Conservation (phyloP, 2,888 invertebrate genomes). For the Tillus elongatus region DNA sequence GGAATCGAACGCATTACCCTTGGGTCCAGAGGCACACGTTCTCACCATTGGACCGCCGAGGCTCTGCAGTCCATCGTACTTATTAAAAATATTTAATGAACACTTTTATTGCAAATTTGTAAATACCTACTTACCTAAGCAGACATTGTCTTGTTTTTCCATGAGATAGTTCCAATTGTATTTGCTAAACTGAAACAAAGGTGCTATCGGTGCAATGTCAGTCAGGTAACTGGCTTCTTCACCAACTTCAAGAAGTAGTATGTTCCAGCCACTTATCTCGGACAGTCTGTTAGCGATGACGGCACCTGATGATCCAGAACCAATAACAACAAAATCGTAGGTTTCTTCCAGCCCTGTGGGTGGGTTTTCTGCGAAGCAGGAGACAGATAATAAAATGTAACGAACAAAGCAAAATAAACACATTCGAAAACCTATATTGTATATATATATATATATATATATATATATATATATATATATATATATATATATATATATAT, state of each 20-base stretch:
- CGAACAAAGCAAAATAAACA: too few species aligned
- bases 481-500: too few species aligned
- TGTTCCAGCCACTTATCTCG: constrained; percentile 51
- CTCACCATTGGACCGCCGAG: too few species aligned
- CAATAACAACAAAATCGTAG: constrained; percentile 60
- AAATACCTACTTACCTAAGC: constrained; percentile 40
- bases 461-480: constrained; percentile 1
- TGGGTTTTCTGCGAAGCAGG: neutral
- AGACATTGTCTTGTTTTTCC: constrained; percentile 47
- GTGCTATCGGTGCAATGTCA: constrained; percentile 47
- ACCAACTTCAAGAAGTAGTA: constrained; percentile 60
- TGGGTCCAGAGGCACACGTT: too few species aligned
- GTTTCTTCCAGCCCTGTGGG: constrained; percentile 19
- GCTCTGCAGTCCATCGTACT: too few species aligned
- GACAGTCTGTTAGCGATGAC: constrained; percentile 60
- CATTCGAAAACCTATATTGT: too few species aligned
- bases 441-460: constrained; percentile 1
- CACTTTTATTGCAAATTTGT: neutral
- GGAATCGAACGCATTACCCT: too few species aligned
- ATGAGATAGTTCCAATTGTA: constrained; percentile 55
- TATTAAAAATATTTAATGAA: neutral
- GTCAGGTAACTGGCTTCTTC: constrained; percentile 44
- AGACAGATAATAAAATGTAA: neutral
- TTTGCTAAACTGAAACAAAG: constrained; percentile 47
- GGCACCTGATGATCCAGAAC: constrained; percentile 63